Percentiles rank a stretch among this genome's conserved stretches.
Conservation (phyloP, 92 coral and sea anemone genomes). For the Epizoanthus rinbou region DNA sequence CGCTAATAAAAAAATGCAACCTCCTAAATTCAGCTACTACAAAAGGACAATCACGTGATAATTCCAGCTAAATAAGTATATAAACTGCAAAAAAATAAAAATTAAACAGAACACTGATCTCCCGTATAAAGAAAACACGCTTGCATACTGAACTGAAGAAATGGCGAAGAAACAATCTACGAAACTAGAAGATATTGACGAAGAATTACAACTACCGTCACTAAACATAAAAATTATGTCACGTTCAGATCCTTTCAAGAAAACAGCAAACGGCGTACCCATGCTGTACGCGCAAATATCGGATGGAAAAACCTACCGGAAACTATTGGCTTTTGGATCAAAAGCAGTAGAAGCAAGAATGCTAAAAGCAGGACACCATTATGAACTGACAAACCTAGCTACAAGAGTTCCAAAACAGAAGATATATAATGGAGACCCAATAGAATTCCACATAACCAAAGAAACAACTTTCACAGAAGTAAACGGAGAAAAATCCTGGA, state of each 20-base stretch:
- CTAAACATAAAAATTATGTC: not conserved
- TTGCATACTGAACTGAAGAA: not conserved
- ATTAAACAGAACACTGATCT: too few species aligned
- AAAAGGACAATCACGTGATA: too few species aligned
- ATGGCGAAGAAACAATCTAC: not conserved
- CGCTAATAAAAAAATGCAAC: too few species aligned
- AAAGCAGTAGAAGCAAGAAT: not conserved
- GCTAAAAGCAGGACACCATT: not conserved
- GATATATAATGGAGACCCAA: slow-evolving; percentile 1
- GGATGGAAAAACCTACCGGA: not conserved
- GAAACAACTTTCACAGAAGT: not conserved
- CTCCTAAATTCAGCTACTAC: too few species aligned
- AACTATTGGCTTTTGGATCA: not conserved
- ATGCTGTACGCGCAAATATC: not conserved
- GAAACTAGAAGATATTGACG: not conserved
- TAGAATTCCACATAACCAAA: not conserved
- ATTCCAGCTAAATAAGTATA: too few species aligned
- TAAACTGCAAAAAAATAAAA: too few species aligned
- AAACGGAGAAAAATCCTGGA: not conserved
- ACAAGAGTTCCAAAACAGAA: not conserved
- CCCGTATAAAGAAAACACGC: too few species aligned
- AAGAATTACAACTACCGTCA: not conserved
- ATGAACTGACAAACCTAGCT: not conserved
- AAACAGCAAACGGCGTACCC: not conserved
- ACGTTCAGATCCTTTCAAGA: not conserved